These are phyloP conservation scores for Arenaria interpres DNA, from an alignment of 2,113 vertebrate species.

Conservation along the genomic window DNA sequence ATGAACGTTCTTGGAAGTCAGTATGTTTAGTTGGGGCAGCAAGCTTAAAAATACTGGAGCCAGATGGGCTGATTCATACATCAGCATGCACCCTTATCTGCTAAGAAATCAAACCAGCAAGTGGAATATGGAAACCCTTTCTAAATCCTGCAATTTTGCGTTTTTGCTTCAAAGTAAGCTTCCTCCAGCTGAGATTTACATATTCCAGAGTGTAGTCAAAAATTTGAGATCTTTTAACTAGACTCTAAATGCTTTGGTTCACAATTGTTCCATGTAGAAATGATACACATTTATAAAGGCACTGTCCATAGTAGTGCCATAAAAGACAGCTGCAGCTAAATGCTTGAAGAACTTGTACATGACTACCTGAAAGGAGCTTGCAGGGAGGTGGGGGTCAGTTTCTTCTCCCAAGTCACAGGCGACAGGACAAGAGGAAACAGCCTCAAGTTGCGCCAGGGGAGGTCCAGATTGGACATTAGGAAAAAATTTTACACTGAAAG, in stretches of 20 bases:
- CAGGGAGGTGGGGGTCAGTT: too few relatives aligned
- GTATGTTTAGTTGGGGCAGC: not conserved
- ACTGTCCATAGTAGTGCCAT: not conserved
- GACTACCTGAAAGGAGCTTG: too few relatives aligned
- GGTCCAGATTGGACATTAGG: too few relatives aligned
- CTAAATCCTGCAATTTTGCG: not conserved
- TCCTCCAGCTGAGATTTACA: not conserved
- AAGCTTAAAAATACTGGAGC: slow-evolving; percentile 25
- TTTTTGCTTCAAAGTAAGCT: not conserved
- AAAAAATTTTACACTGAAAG: too few relatives aligned
- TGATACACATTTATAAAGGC: not conserved
- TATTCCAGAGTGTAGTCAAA: not conserved
- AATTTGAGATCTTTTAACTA: not conserved
- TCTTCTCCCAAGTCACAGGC: too few relatives aligned
- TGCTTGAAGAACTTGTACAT: not conserved
- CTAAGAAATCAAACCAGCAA: slow-evolving; percentile 38
- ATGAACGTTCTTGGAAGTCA: slow-evolving; percentile 36
- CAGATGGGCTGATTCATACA: slow-evolving; percentile 30
- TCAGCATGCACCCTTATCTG: not conserved
- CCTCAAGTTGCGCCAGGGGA: too few relatives aligned
- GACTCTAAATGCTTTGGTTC: not conserved
- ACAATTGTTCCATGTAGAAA: not conserved
- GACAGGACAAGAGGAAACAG: too few relatives aligned
- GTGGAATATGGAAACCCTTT: not conserved
- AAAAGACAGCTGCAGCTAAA: not conserved